phyloP scores from a whole-genome alignment of 2,888 invertebrate species.

The Gandaritis pyraliata region DNA sequence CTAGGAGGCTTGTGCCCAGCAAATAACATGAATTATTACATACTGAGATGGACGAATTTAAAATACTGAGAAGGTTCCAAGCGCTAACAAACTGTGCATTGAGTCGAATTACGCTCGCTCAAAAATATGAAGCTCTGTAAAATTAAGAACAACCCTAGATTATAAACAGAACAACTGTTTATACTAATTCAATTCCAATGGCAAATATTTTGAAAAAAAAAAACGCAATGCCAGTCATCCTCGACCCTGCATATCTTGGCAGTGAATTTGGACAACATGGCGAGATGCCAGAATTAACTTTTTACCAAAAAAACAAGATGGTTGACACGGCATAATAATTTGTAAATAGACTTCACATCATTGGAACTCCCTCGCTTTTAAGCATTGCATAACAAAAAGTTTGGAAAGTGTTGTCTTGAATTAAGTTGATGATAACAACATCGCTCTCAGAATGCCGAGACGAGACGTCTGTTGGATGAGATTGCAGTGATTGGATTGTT shows the following conservation, averaged over 20 bases:
- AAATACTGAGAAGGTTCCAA: background rate
- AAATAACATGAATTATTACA: background rate
- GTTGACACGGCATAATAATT: constrained; percentile 45
- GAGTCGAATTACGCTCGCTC: too few species aligned
- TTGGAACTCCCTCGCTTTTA: constrained; percentile 43
- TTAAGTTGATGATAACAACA: constrained; percentile 11
- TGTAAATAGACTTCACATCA: constrained; percentile 52
- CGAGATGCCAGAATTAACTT: constrained; percentile 65
- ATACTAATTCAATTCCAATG: constrained; percentile 34
- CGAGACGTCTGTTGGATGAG: constrained; percentile 13
- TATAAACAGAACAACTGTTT: constrained; percentile 29
- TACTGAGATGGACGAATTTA: background rate
- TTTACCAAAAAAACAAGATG: constrained; percentile 57
- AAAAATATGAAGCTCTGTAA: too few species aligned
- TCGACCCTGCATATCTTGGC: constrained; percentile 72
- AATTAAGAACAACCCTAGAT: background rate
- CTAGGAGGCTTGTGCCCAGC: background rate
- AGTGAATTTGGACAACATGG: constrained; percentile 75
- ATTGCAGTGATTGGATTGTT: constrained; percentile 21
- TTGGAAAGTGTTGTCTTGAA: constrained; percentile 8
- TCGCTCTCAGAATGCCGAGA: constrained; percentile 5
- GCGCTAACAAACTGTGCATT: background rate
- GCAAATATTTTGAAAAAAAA: constrained; percentile 34
- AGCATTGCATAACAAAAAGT: constrained; percentile 37
- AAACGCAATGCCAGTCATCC: constrained; percentile 56